Evolutionary conservation across 2,797 vertebrate species (phyloP), one percentile per base, ranked within the genome.

Genomic region (Diplodus puntazzo): DNA sequence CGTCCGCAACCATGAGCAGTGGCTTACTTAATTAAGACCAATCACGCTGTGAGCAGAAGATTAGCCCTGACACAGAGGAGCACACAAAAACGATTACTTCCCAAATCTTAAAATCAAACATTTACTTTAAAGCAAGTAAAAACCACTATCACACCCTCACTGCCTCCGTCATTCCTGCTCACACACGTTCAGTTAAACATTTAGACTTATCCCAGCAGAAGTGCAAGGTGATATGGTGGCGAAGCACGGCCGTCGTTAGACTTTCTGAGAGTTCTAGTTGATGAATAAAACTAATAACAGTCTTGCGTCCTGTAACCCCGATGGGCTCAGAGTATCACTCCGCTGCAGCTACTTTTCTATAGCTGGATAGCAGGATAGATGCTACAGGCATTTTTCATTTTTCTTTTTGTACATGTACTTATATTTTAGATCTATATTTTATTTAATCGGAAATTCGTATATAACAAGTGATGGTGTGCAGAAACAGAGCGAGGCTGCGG

Each of bases 271-370:
- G 34, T 63, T 77, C 14, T 30, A 27, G 17, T 58, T 12, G 10
- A 65, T 77, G 54, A 77, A 74, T 73, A 57, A 52, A 82, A 77
- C n/a, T 34, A 49, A 61, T 66, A 50, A 53, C 18, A 27, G 25
- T 55, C 12, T 61, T 18, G 62, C 54, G 52, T 66, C 18, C 53
- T 63, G 34, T 20, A 75, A 75, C 53, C 58, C 67, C 21, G 60
- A 50, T 43, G 17, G 49, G 54, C 50, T 64, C 58, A 65, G n/a
- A 55, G 54, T n/a, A 49, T 69, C 45, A 30, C 42, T 79, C n/a
- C 34, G 2, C 48, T 66, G 30, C 11, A 49, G 10, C 50, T 55
- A 12, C 11, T 53, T 61, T 34, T 64, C 23, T 45, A 9, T 23
- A 27, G 17, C 16, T 53, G 11, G 25, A 69, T 23, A 11, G 27